Evolutionary conservation across 92 coral and sea anemone genomes (phyloP).

Genomic region (Palythoa caribaeorum): DNA sequence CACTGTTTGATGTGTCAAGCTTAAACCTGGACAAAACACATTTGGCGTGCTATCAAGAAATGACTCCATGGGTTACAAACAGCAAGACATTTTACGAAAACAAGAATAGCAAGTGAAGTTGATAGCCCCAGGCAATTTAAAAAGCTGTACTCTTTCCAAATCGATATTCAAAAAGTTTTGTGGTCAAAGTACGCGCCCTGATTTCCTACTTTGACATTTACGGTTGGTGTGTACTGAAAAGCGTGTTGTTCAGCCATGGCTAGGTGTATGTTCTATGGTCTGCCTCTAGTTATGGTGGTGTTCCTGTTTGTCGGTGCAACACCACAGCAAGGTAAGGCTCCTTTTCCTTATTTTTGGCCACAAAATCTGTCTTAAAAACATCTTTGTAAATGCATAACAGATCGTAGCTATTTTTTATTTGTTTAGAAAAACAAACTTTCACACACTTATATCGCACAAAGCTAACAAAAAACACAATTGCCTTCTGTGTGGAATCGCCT

Average conservation of each 20-base stretch:
- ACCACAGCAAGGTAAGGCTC: constrained; percentile 20
- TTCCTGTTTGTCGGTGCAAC: neutral
- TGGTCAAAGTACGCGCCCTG: neutral
- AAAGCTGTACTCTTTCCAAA: neutral
- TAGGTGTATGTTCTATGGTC: neutral
- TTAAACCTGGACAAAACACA: neutral
- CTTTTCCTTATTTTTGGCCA: no score
- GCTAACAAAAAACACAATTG: no score
- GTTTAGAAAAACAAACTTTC: no score
- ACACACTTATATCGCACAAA: no score
- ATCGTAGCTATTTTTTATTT: no score
- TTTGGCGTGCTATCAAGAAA: constrained; percentile 12
- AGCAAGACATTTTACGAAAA: constrained; percentile 14
- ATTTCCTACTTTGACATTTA: neutral
- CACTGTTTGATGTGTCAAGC: neutral
- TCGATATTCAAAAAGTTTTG: neutral
- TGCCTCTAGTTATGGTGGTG: neutral
- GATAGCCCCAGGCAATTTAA: constrained; percentile 2
- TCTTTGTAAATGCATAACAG: no score
- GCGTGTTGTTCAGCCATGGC: constrained; percentile 27
- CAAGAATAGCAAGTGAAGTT: constrained; percentile 13
- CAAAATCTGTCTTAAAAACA: no score
- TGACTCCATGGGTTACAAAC: constrained; percentile 18
- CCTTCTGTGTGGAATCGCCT: no score
- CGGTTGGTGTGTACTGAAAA: neutral